phyloP scores from a whole-genome alignment of 2,797 vertebrate genomes.

The Lacerta bilineata region DNA sequence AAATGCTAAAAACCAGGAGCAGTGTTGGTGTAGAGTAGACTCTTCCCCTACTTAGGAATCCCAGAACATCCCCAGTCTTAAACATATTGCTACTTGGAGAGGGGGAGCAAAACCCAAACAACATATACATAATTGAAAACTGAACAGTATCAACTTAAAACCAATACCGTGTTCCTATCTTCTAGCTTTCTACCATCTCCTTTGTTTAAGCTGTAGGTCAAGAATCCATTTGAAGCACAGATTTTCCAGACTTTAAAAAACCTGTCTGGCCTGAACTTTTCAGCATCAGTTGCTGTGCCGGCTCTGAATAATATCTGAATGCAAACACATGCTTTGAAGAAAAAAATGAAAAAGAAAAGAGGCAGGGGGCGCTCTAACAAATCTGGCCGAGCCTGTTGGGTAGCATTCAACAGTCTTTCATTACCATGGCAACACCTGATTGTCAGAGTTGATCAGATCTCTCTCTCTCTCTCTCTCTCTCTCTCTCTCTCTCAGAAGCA shows the following conservation, averaged over 20 bases:
- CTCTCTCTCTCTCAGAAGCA: slow-evolving; percentile 36
- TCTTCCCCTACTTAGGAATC: no score
- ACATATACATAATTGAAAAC: not conserved
- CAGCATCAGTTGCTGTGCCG: not conserved
- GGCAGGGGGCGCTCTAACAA: not conserved
- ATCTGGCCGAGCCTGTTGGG: not conserved
- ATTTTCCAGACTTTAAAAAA: no score
- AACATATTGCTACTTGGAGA: no score
- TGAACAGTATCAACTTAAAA: not conserved
- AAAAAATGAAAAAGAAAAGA: not conserved
- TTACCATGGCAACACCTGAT: slow-evolving; percentile 65
- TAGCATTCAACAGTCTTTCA: slow-evolving; percentile 34
- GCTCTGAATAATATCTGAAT: not conserved
- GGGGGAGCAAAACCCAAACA: no score
- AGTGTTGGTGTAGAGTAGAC: no score
- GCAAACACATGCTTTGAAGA: not conserved
- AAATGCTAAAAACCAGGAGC: no score
- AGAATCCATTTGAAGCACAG: not conserved
- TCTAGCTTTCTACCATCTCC: not conserved
- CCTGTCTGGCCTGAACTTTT: not conserved
- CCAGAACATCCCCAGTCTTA: no score
- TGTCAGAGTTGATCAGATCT: slow-evolving; percentile 41
- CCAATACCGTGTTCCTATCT: not conserved
- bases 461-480: no score
- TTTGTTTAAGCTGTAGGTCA: not conserved